These are phyloP conservation scores for Ferdinandea cuprea DNA, from an alignment of 2,888 invertebrate genomes.

Conservation along the genomic window DNA sequence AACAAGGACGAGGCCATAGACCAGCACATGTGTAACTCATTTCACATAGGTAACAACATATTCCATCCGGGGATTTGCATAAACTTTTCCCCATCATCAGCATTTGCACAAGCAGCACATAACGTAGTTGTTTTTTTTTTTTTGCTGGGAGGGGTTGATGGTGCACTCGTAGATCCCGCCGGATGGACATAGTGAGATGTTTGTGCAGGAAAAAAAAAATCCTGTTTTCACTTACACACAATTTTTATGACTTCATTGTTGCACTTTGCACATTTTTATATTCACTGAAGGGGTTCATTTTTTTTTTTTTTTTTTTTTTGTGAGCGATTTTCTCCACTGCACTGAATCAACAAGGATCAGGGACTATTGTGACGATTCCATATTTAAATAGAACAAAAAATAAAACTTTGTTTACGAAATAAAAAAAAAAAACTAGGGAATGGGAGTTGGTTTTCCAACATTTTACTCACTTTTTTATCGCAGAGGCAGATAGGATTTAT, in stretches of 20 bases:
- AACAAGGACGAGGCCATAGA: constrained; percentile 63
- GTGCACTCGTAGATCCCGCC: constrained; percentile 10
- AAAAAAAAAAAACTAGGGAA: not conserved
- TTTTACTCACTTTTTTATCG: constrained; percentile 59
- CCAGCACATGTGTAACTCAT: constrained; percentile 38
- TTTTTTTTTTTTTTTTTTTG: not conserved
- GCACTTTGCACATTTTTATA: constrained; percentile 54
- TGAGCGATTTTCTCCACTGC: constrained; percentile 14
- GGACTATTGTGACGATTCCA: constrained; percentile 59
- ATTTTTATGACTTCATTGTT: constrained; percentile 60
- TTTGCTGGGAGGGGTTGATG: constrained; percentile 2
- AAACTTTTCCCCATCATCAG: constrained; percentile 56
- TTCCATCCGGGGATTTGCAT: constrained; percentile 62
- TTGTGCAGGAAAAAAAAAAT: constrained; percentile 7
- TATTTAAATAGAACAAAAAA: constrained; percentile 39
- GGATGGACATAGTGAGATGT: constrained; percentile 32
- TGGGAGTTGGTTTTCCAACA: not conserved
- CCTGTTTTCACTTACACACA: constrained; percentile 13
- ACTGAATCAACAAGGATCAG: constrained; percentile 68
- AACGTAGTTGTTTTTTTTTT: constrained; percentile 1
- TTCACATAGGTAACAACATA: constrained; percentile 50
- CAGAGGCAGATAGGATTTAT: too few species aligned
- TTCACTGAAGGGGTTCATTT: too few species aligned
- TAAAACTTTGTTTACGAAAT: constrained; percentile 33
- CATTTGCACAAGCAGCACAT: constrained; percentile 36